Evolutionary conservation across 2,888 invertebrate species (phyloP), one percentile per base, ranked within the genome.

Genomic region (Isotomurus palustris): DNA sequence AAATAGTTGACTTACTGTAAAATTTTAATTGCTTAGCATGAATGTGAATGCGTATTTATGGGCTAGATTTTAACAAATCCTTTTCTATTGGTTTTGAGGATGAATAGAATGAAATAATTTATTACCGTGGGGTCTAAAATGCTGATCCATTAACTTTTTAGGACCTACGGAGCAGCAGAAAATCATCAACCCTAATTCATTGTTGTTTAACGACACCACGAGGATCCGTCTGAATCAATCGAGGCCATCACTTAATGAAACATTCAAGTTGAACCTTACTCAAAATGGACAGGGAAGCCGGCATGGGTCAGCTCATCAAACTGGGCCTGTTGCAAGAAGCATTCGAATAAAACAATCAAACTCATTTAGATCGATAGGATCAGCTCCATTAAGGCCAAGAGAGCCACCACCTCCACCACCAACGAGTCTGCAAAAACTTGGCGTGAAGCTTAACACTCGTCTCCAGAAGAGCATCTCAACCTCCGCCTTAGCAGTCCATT

Each of bases 171-270:
- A 19, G n/a, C 28, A 27, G 44, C 53, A 60, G 38, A 50, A 44
- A 41, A 58, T 67, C 22, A 44, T 69, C 25, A 70, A 69, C 36
- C 68, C 67, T 19, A 70, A 70, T 51, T 69, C 68, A 14, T 78
- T 81, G 50, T 82, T 85, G 60, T 88, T 87, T 74, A 80, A 85
- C 73, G 91, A 91, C 75, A 90, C 90, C 25, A 91, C 90, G 86
- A 86, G 90, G 24, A 78, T 91, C 70, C 82, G 89, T 68, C 79
- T 84, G 53, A 74, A 76, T 54, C 69, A 72, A 24, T 65, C 66
- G 10, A 67, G 74, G 8, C 70, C 70, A 21, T 64, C 65, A 2
- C 19, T 70, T 8, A 65, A 68, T 25, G 61, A 70, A 17, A 64
- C 70, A 2, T 70, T 70, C 47, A 66, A 66, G 41, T 59, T 66